A percentile compares a stretch with the other conserved stretches of the same genome.
These are phyloP conservation scores for Laspeyria flexula DNA, from an alignment of 2,888 invertebrate genomes.

Conservation along the genomic window DNA sequence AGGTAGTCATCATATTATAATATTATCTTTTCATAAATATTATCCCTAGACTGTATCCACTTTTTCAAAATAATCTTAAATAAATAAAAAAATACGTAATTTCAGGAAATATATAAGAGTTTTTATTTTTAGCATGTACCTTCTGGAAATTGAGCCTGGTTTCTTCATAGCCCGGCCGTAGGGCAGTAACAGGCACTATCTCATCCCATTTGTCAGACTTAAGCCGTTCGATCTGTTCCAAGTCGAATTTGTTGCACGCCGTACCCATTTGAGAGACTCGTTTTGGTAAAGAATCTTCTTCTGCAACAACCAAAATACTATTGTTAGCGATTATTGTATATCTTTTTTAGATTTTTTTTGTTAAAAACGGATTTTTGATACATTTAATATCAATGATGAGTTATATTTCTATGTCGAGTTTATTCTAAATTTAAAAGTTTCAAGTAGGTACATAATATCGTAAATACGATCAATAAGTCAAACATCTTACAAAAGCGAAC, in stretches of 20 bases:
- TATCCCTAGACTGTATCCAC: too few species aligned
- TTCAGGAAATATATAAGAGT: too few species aligned
- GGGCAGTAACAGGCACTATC: constrained; percentile 81
- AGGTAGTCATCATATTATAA: too few species aligned
- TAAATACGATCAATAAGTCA: too few species aligned
- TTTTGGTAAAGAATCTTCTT: constrained; percentile 75
- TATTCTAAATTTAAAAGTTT: too few species aligned
- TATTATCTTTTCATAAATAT: too few species aligned
- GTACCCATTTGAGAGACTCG: constrained; percentile 79
- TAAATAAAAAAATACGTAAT: too few species aligned
- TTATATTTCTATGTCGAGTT: too few species aligned
- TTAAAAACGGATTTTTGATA: too few species aligned
- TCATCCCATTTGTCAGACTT: constrained; percentile 85
- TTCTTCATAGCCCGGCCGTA: constrained; percentile 85
- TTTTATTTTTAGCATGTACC: constrained; percentile 49
- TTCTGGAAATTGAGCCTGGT: constrained; percentile 86
- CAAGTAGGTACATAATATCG: too few species aligned
- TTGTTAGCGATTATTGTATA: not conserved
- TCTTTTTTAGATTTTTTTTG: too few species aligned
- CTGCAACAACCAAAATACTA: constrained; percentile 58
- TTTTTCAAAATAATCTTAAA: not conserved
- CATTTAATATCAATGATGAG: too few species aligned
- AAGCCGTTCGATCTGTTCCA: constrained; percentile 73
- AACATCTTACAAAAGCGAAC: not conserved
- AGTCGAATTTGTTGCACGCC: constrained; percentile 75